Percentiles rank a stretch among this genome's conserved stretches.
Evolutionary conservation across 2,888 invertebrate genomes (phyloP).

Genomic region (Petrophora chlorosata): DNA sequence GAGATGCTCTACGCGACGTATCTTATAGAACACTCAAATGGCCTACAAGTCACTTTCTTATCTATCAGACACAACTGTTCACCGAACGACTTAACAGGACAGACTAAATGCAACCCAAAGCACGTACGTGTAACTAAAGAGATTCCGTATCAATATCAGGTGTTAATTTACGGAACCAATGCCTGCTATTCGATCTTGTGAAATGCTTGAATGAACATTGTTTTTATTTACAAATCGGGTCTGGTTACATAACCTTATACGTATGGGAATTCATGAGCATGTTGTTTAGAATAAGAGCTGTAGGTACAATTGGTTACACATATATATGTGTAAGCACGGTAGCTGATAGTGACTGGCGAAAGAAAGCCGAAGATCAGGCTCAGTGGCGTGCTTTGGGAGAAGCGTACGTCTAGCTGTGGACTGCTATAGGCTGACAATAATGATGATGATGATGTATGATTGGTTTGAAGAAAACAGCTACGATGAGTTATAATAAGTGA

Average conservation of each 20-base stretch:
- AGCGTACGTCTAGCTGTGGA: too few species aligned
- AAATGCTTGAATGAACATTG: constrained; percentile 47
- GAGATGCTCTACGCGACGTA: not conserved
- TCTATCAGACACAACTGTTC: constrained; percentile 26
- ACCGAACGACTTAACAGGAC: constrained; percentile 29
- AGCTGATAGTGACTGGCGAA: too few species aligned
- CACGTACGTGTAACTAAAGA: constrained; percentile 35
- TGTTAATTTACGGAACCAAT: constrained; percentile 51
- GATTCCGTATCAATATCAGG: constrained; percentile 43
- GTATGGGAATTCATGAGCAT: constrained; percentile 23
- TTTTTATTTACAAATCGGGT: constrained; percentile 24
- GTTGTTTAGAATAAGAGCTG: not conserved
- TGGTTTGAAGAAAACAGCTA: too few species aligned
- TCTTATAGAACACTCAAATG: not conserved
- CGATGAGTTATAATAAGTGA: too few species aligned
- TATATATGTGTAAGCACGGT: not conserved
- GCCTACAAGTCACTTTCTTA: not conserved
- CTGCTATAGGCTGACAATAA: too few species aligned
- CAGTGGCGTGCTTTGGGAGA: too few species aligned
- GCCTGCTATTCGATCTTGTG: constrained; percentile 47
- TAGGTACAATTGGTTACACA: not conserved
- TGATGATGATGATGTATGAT: too few species aligned
- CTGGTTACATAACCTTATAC: constrained; percentile 27
- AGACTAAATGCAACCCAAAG: constrained; percentile 35
- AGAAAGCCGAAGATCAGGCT: too few species aligned